Evolutionary conservation across 1,140 invertebrate genomes (phyloP).

Genomic region (Ruditapes philippinarum): DNA sequence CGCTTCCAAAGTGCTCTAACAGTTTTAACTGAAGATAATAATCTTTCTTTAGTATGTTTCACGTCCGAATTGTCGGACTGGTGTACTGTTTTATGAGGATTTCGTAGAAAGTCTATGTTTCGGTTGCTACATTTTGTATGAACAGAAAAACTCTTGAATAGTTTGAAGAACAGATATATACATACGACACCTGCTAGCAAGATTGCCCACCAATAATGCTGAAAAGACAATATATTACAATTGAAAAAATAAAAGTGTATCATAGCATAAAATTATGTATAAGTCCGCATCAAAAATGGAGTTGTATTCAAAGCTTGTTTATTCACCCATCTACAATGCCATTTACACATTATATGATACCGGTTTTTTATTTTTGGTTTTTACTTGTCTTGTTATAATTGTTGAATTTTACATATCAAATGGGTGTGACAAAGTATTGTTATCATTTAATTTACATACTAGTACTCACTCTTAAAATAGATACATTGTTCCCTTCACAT

Average conservation of each 20-base stretch:
- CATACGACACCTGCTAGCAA: background rate
- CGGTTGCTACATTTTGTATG: constrained; percentile 30
- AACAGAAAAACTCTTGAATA: background rate
- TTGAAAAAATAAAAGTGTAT: no score
- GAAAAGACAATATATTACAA: no score
- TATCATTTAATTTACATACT: no score
- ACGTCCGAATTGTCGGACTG: background rate
- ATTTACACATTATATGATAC: no score
- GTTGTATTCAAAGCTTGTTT: no score
- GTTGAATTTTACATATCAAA: no score
- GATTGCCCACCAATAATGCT: constrained; percentile 2
- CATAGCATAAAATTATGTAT: no score
- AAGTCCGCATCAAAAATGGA: no score
- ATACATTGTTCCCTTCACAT: background rate
- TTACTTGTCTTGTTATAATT: no score
- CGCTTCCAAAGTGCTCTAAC: background rate
- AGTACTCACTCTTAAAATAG: background rate
- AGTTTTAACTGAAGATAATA: background rate
- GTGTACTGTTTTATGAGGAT: background rate
- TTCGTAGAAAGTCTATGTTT: background rate
- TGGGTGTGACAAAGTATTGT: no score
- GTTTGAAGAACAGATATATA: background rate
- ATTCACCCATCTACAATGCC: no score
- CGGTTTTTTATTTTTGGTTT: no score
- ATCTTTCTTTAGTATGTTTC: background rate